Percentiles rank a stretch among this genome's conserved stretches.
Conservation (phyloP, 92 coral and sea anemone species). For the Metridium senile region DNA sequence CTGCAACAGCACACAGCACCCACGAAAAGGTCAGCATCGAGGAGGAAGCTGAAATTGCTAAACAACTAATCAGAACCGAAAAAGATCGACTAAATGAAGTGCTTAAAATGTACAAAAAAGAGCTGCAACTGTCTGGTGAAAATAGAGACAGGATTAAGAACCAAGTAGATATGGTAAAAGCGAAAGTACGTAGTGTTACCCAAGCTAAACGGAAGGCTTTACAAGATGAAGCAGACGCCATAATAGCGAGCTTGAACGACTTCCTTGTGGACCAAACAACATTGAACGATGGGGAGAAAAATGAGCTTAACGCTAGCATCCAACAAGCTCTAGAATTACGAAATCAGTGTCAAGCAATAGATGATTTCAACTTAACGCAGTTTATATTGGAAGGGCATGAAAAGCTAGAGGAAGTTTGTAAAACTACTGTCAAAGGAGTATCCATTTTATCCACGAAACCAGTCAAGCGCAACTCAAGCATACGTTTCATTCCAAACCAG, state of each 20-base stretch:
- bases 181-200: not conserved
- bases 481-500: conserved; percentile 3
- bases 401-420: not conserved
- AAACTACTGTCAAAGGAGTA: not conserved
- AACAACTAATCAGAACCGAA: not conserved
- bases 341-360: not conserved
- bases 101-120: not conserved
- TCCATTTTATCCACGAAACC: not conserved
- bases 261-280: not conserved
- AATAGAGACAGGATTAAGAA: not conserved
- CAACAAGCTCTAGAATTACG: not conserved
- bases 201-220: not conserved
- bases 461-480: not conserved
- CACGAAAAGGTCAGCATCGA: conserved; percentile 13
- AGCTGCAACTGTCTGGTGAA: conserved; percentile 1
- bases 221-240: not conserved
- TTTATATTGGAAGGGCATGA: not conserved
- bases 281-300: not conserved
- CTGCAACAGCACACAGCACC: not conserved
- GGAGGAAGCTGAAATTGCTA: not conserved
- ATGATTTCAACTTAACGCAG: not conserved
- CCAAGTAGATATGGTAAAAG: not conserved
- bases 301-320: not conserved
- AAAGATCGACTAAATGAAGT: not conserved
- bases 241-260: not conserved